These are phyloP conservation scores for Typhlichthys subterraneus DNA, from an alignment of 2,797 vertebrate genomes.

Conservation along the genomic window DNA sequence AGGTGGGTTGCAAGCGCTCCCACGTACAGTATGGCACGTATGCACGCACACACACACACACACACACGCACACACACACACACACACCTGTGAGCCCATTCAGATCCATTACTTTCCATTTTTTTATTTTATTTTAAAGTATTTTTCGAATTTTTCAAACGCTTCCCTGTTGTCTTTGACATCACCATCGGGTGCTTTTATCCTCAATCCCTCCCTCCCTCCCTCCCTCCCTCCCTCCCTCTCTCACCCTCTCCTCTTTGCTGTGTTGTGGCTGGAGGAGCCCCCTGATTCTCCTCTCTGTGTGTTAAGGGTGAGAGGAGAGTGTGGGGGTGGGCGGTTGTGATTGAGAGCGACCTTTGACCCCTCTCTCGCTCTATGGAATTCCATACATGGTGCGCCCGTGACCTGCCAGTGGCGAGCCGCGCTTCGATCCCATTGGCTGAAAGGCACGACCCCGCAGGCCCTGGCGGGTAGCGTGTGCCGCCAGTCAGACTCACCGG, in stretches of 20 bases:
- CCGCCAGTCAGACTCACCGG: slow-evolving; percentile 63
- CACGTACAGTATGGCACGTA: no score
- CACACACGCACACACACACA: slow-evolving; percentile 23
- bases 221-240: neutral
- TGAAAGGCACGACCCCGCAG: slow-evolving; percentile 50
- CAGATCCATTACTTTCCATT: neutral
- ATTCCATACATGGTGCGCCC: slow-evolving; percentile 72
- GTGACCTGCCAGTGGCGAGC: slow-evolving; percentile 60
- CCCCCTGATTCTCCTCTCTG: slow-evolving; percentile 44
- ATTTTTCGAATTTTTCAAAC: neutral
- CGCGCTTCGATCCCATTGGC: slow-evolving; percentile 68
- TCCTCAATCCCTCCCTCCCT: neutral
- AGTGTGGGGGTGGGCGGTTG: slow-evolving; percentile 15
- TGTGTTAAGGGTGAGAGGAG: slow-evolving; percentile 16
- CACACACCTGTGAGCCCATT: slow-evolving; percentile 9
- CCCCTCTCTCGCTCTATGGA: slow-evolving; percentile 62
- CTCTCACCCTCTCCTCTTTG: slow-evolving; percentile 24
- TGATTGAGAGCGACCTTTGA: slow-evolving; percentile 70
- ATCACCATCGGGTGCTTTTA: slow-evolving; percentile 1
- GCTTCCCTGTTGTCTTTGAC: neutral
- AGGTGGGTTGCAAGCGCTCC: no score
- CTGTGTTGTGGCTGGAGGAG: slow-evolving; percentile 51
- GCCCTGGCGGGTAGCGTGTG: slow-evolving; percentile 53
- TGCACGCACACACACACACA: slow-evolving; percentile 22
- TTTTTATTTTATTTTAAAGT: no score